Evolutionary conservation across 92 coral and sea anemone genomes (phyloP), one percentile per base, ranked within the genome.

Genomic region (Phenganax subtilis): DNA sequence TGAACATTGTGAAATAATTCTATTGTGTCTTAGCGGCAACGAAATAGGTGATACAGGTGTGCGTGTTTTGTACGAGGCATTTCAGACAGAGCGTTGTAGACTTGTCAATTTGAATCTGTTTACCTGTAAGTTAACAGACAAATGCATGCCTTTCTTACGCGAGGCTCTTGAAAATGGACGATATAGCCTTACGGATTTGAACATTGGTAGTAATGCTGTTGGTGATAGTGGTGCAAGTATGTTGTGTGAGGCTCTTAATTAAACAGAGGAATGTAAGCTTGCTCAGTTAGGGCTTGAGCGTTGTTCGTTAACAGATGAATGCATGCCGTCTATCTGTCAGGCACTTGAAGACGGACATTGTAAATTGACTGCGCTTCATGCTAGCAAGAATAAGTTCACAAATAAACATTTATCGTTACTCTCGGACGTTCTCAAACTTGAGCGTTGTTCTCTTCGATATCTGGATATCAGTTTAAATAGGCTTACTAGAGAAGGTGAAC

Each of bases 21-120:
- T n/a, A 52, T 68, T 84, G 12, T 7, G 37, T 12, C 37, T 84
- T 76, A 0, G 25, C 0, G 25, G 10, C 54, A 66, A 84, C 55
- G 6, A 12, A 2, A 57, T 84, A 28, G 60, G 83, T 15, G 55
- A 56, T 55, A 51, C 55, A 68, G 87, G 72, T 77, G 76, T 64
- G 17, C 10, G 27, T 25, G 54, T 17, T 52, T 67, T 85, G 66
- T 75, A 17, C 56, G 82, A 17, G 15, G 75, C 67, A 25, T 77
- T 71, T 17, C 55, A 77, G 2, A 84, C 71, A 29, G 63, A 30
- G 55, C 56, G 68, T n/a, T 84, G 87, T 77, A 77, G 77, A 53
- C 66, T 84, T 15, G 69, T 84, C 0, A 54, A 65, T 68, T 77
- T 84, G 51, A 12, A 77, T 17, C 58, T 84, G 66, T 0, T 9